Conservation (phyloP, 2,113 vertebrate genomes). For the Colossoma macropomum region DNA sequence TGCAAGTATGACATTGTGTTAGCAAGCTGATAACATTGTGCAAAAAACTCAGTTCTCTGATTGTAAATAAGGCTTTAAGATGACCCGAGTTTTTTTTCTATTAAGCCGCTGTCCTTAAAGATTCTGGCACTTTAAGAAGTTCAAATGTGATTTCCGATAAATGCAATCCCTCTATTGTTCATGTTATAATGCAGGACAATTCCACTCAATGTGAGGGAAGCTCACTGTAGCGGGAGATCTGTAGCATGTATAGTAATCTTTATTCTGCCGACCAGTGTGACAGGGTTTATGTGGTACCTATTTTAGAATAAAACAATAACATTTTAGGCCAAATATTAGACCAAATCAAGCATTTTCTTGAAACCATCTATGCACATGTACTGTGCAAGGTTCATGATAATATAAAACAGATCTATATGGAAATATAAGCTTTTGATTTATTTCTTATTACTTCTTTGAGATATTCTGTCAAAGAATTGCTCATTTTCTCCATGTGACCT, state of each 20-base stretch:
- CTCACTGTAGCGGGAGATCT: background rate
- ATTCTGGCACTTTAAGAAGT: background rate
- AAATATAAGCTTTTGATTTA: background rate
- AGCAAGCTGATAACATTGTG: background rate
- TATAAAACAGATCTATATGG: background rate
- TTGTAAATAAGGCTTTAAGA: background rate
- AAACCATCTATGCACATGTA: background rate
- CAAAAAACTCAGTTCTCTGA: background rate
- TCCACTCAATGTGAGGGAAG: conserved; percentile 7
- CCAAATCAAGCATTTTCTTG: background rate
- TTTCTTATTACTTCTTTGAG: background rate
- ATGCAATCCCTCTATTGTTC: background rate
- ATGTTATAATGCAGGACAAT: conserved; percentile 8
- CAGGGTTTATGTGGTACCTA: conserved; percentile 10
- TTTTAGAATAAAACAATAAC: background rate
- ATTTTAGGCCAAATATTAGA: background rate
- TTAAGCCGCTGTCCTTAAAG: conserved; percentile 17
- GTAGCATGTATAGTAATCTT: background rate
- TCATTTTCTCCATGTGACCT: background rate
- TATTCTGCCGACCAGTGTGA: conserved; percentile 1
- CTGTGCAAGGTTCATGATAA: conserved; percentile 2
- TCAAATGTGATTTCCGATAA: background rate
- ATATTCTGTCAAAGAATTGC: background rate
- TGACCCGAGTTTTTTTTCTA: background rate
- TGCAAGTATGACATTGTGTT: background rate